Percentiles rank a stretch among this genome's conserved stretches.
Evolutionary conservation across 2,797 vertebrate species (phyloP).

Genomic region (Graptemys geographica): DNA sequence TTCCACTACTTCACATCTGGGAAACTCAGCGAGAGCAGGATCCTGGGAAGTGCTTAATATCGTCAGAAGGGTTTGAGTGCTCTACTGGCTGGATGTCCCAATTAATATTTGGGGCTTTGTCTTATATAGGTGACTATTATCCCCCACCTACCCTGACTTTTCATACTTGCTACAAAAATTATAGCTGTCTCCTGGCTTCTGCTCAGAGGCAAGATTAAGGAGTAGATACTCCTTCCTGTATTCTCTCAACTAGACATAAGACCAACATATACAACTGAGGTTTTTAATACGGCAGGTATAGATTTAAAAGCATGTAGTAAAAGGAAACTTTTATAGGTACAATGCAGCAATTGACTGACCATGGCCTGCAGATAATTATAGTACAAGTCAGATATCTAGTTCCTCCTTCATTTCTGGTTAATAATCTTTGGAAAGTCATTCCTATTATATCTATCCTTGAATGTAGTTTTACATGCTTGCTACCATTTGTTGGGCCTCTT

Average conservation of each 20-base stretch:
- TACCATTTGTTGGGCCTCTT: neutral
- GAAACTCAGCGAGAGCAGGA: neutral
- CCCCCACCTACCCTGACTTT: neutral
- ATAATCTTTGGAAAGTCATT: neutral
- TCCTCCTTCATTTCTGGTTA: neutral
- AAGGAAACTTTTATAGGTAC: neutral
- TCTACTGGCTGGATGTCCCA: neutral
- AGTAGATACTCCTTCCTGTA: neutral
- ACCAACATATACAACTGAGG: neutral
- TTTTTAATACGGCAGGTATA: neutral
- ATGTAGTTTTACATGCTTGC: neutral
- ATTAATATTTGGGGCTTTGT: neutral
- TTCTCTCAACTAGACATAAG: neutral
- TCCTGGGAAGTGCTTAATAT: neutral
- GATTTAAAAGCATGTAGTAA: neutral
- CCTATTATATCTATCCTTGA: neutral
- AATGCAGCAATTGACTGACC: neutral
- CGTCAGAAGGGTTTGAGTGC: neutral
- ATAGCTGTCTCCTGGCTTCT: rapidly evolving
- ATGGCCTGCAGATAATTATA: neutral
- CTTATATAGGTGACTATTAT: neutral
- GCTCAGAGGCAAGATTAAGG: no score
- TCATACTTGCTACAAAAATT: neutral
- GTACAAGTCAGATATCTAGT: neutral
- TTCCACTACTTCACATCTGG: neutral